Evolutionary conservation across 2,888 invertebrate genomes (phyloP).

Genomic region (Tachina lurida): DNA sequence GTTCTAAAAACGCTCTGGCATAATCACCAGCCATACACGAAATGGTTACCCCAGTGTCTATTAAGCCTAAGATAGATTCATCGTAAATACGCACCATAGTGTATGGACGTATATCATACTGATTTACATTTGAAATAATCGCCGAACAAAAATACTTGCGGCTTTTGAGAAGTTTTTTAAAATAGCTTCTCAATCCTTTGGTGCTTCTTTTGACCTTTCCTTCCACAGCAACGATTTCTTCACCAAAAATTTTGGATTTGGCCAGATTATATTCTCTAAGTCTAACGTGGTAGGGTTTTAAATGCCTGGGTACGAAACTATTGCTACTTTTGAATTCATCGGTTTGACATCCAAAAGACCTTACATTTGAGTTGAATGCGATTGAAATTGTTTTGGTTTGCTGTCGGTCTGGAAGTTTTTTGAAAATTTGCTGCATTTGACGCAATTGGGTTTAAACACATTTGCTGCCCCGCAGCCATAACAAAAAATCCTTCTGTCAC

Average conservation of each 20-base stretch:
- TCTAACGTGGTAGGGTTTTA: neutral
- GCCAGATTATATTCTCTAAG: too few species aligned
- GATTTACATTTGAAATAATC: neutral
- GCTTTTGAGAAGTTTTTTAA: neutral
- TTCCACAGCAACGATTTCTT: neutral
- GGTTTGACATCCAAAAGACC: slow-evolving; percentile 9
- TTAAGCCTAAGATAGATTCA: neutral
- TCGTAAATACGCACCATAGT: neutral
- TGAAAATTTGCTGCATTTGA: slow-evolving; percentile 17
- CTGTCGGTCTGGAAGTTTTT: slow-evolving; percentile 24
- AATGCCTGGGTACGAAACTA: neutral
- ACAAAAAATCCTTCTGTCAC: slow-evolving; percentile 26
- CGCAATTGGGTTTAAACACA: slow-evolving; percentile 19
- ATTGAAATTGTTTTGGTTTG: neutral
- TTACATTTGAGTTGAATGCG: slow-evolving; percentile 25
- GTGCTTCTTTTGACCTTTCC: slow-evolving; percentile 5
- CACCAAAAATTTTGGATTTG: slow-evolving; percentile 7
- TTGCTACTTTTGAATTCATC: neutral
- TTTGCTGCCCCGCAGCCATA: slow-evolving; percentile 31
- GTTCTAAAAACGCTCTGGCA: neutral
- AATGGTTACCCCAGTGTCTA: slow-evolving; percentile 13
- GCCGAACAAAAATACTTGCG: neutral
- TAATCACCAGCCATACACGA: slow-evolving; percentile 4
- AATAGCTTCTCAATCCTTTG: neutral
- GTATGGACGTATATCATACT: neutral